Evolutionary conservation across 2,113 vertebrate species (phyloP), one percentile per base, ranked within the genome.

Genomic region (Chaetorhynchus papuensis): DNA sequence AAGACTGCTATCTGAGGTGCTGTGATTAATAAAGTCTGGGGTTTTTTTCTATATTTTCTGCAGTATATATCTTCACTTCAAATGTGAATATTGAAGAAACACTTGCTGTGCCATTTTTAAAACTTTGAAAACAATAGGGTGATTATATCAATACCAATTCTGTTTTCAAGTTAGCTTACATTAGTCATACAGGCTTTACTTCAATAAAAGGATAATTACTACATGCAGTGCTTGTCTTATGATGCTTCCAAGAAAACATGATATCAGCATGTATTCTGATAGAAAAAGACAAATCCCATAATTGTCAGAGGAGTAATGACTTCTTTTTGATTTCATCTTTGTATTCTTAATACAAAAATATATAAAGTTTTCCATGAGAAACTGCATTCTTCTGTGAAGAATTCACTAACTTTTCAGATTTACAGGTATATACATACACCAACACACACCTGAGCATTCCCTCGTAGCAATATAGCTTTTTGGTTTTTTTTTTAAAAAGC

Each of bases 401-500:
- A 15, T 64, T 76, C 65, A 86, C 11, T 27, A 65, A 13, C 3
- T 69, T 82, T 72, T 69, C 18, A 21, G 47, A 81, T 95, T 71
- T 79, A 56, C 4, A 83, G 31, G 10, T 20, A 45, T 41, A 49
- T 9, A 54, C 2, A 20, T 13, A 33, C 19, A 56, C 7, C 13
- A 80, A 22, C 10, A 15, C 7, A 65, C 11, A 65, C 30, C 35
- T n/a, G 37, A 71, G 19, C 4, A 59, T 49, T 28, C 21, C 31
- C 16, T 52, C 28, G 7, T 14, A 89, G 21, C 35, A 82, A 47
- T 8, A 45, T 0, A 9, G 2, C 1, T 35, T 24, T 47, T 31
- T 20, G 0, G 3, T 2, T 47, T 39, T 7, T 7, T 20, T 10
- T 37, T 42, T 30, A 27, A n/a, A 56, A 35, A 87, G 2, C 6